Evolutionary conservation across 2,113 vertebrate species (phyloP).

Genomic region (Erpornis zantholeuca): DNA sequence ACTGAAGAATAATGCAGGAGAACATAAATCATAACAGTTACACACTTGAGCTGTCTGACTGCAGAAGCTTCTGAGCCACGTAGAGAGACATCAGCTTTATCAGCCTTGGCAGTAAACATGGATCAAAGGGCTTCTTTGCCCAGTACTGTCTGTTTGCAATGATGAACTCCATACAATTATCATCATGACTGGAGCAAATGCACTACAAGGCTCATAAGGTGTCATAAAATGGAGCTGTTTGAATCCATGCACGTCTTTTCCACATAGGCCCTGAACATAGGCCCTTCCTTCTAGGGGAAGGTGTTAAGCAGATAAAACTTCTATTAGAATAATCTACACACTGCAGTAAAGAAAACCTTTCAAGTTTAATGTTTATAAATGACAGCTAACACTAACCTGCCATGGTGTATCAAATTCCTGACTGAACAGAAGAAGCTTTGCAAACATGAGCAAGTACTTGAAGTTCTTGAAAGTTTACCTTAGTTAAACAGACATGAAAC

Average conservation of each 20-base stretch:
- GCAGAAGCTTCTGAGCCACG: not conserved
- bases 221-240: not conserved
- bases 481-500: not conserved
- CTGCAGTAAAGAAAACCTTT: not conserved
- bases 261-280: not conserved
- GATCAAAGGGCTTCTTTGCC: not conserved
- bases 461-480: not conserved
- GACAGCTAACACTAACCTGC: not conserved
- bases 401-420: not conserved
- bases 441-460: not conserved
- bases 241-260: not conserved
- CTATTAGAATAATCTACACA: not conserved
- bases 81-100: not conserved
- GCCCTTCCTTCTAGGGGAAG: not conserved
- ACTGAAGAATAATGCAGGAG: not conserved
- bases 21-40: not conserved
- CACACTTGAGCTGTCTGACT: not conserved
- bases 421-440: not conserved
- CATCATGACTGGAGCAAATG: not conserved
- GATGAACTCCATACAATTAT: not conserved
- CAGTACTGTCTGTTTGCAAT: not conserved
- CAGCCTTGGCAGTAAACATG: not conserved
- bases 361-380: not conserved
- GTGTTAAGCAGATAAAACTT: not conserved
- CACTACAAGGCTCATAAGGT: not conserved